These are phyloP conservation scores for Aphyosemion australe DNA, from an alignment of 2,113 vertebrate species.

Conservation along the genomic window DNA sequence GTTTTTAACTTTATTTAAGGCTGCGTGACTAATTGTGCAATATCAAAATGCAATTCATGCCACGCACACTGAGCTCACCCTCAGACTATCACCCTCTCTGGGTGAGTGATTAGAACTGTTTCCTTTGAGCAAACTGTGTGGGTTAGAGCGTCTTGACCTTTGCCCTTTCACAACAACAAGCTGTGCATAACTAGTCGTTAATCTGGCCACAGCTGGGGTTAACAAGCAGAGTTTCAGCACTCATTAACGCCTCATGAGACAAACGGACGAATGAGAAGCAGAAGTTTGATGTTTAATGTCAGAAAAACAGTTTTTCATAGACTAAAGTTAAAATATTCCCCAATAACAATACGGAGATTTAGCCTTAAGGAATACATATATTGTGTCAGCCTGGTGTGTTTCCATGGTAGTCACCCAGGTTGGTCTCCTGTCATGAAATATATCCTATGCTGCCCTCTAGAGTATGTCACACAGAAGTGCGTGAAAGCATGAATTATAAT, in stretches of 20 bases:
- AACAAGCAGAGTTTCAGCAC: constrained; percentile 6
- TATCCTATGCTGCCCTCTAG: constrained; percentile 47
- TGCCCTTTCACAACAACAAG: background rate
- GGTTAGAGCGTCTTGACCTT: constrained; percentile 25
- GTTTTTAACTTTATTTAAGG: too few species aligned
- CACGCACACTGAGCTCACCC: too few species aligned
- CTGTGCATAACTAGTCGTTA: background rate
- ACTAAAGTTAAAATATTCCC: background rate
- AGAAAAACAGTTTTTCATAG: background rate
- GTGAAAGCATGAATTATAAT: background rate
- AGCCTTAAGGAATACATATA: background rate
- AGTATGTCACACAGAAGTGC: background rate
- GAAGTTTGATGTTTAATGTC: background rate
- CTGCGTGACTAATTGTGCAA: background rate
- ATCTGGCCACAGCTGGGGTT: background rate
- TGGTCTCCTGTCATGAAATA: background rate
- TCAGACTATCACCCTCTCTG: too few species aligned
- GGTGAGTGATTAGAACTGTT: background rate
- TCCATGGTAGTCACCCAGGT: constrained; percentile 33
- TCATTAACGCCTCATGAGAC: constrained; percentile 12
- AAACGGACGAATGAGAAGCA: constrained; percentile 5
- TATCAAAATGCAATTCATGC: too few species aligned
- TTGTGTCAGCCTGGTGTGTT: constrained; percentile 2
- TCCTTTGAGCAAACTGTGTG: constrained; percentile 29
- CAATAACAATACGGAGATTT: background rate